A percentile compares a stretch with the other conserved stretches of the same genome.
These are phyloP conservation scores for Synaphobranchus kaupii DNA, from an alignment of 2,797 vertebrate genomes.

Conservation along the genomic window DNA sequence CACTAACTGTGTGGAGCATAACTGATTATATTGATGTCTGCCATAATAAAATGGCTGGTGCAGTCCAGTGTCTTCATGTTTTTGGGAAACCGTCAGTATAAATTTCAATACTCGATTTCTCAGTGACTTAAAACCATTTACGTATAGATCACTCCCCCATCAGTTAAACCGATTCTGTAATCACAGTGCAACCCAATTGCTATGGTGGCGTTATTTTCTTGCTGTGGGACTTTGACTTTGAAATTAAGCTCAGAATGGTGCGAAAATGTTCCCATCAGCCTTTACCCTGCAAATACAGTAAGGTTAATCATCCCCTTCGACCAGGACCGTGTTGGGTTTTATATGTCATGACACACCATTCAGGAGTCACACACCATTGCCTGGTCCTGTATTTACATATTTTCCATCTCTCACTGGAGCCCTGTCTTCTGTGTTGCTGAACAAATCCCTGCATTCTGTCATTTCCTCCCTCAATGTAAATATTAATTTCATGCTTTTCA, in stretches of 20 bases:
- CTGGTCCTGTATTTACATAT: slow-evolving; percentile 43
- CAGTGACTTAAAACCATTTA: neutral
- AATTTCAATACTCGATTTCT: slow-evolving; percentile 3
- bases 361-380: neutral
- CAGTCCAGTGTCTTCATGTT: neutral
- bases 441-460: slow-evolving; percentile 52
- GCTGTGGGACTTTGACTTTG: slow-evolving; percentile 4
- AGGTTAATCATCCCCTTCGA: neutral
- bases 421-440: slow-evolving; percentile 46
- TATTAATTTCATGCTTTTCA: slow-evolving; percentile 60
- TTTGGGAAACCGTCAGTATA: neutral
- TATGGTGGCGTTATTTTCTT: neutral
- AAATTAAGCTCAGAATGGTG: neutral
- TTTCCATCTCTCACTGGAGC: slow-evolving; percentile 40
- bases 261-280: neutral
- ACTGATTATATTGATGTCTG: neutral
- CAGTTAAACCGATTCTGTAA: slow-evolving; percentile 1
- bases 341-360: neutral
- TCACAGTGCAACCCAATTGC: neutral
- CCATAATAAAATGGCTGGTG: neutral
- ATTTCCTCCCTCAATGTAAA: slow-evolving; percentile 51
- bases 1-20: neutral
- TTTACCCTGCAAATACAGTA: neutral
- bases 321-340: neutral
- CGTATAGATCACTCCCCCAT: neutral